These are phyloP conservation scores for Leuctra nigra DNA, from an alignment of 2,888 invertebrate genomes.

Conservation along the genomic window DNA sequence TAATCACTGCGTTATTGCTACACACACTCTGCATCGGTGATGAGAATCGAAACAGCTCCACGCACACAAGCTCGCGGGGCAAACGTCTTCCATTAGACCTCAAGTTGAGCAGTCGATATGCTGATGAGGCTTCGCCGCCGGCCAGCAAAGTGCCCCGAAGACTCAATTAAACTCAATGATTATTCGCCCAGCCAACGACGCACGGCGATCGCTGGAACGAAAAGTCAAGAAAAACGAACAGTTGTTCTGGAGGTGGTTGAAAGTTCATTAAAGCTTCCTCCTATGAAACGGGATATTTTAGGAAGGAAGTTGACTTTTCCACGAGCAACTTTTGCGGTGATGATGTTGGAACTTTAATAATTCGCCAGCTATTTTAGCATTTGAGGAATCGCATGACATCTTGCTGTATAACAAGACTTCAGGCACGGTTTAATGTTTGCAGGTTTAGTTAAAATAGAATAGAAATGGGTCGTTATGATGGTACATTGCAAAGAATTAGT, in stretches of 20 bases:
- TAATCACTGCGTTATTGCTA: slow-evolving; percentile 1
- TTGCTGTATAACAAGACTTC: too few relatives aligned
- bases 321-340: neutral
- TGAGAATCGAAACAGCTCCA: too few relatives aligned
- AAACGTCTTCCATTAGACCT: too few relatives aligned
- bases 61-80: too few relatives aligned
- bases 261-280: slow-evolving; percentile 6
- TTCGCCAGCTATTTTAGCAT: too few relatives aligned
- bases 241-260: too few relatives aligned
- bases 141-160: neutral
- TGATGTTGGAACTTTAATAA: too few relatives aligned
- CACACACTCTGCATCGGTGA: neutral
- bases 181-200: neutral
- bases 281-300: neutral
- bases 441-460: too few relatives aligned
- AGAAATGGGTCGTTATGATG: too few relatives aligned
- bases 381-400: too few relatives aligned
- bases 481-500: too few relatives aligned
- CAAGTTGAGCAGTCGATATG: neutral
- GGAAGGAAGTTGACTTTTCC: neutral
- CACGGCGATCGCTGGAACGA: neutral
- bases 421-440: too few relatives aligned
- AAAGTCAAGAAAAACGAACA: neutral
- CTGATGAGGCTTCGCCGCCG: neutral
- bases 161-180: neutral